phyloP scores from a whole-genome alignment of 2,797 vertebrate species.

The Xyrichtys novacula region DNA sequence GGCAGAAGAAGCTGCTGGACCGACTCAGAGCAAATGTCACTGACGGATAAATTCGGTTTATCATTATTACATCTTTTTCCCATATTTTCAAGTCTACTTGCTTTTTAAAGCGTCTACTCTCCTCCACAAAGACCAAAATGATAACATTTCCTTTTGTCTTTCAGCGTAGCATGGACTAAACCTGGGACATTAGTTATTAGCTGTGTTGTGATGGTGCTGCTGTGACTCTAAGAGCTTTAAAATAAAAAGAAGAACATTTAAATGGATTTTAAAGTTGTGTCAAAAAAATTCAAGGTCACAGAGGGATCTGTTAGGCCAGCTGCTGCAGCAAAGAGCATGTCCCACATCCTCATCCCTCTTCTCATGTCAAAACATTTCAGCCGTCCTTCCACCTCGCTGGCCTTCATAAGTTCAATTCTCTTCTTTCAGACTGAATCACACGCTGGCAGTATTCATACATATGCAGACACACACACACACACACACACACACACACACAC shows the following conservation, averaged over 20 bases:
- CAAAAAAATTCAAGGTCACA: too few relatives aligned
- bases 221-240: not conserved
- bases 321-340: conserved; percentile 33
- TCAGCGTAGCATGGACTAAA: not conserved
- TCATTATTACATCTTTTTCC: too few relatives aligned
- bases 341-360: conserved; percentile 27
- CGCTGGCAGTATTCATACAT: too few relatives aligned
- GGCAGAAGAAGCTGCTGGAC: conserved; percentile 50
- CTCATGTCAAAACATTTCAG: conserved; percentile 56
- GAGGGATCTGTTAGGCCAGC: conserved; percentile 31
- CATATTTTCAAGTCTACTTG: conserved; percentile 6
- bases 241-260: too few relatives aligned
- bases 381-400: conserved; percentile 46
- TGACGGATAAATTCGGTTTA: too few relatives aligned
- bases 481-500: too few relatives aligned
- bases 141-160: conserved; percentile 11
- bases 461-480: too few relatives aligned
- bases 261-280: too few relatives aligned
- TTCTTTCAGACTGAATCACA: too few relatives aligned
- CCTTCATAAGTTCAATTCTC: conserved; percentile 16
- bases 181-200: not conserved
- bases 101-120: conserved; percentile 1
- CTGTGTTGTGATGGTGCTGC: not conserved
- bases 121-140: conserved; percentile 6
- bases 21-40: conserved; percentile 47